Percentiles rank a stretch among this genome's conserved stretches.
These are phyloP conservation scores for Nyctalus aviator DNA, from an alignment of 2,797 vertebrate species.

Conservation along the genomic window DNA sequence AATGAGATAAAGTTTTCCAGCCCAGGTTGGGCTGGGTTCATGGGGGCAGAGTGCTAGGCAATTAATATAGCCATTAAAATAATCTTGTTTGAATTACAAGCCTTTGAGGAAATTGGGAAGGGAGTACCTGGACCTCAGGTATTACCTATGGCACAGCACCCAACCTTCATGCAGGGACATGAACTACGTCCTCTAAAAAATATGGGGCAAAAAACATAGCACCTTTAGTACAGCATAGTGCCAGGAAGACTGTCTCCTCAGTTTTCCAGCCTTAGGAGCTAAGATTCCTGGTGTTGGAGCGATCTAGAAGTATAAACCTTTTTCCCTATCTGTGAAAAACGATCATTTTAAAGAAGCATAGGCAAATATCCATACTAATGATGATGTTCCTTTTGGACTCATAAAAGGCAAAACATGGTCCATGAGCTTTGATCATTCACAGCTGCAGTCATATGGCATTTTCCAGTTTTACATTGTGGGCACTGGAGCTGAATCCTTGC, in stretches of 20 bases:
- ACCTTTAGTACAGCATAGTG: background rate
- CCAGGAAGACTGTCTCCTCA: background rate
- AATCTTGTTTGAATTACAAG: slow-evolving; percentile 5
- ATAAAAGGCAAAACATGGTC: slow-evolving; percentile 71
- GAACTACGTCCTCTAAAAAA: background rate
- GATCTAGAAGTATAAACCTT: background rate
- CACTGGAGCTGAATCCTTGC: slow-evolving; percentile 46
- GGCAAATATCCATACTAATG: background rate
- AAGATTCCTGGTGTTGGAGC: background rate
- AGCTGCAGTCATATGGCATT: slow-evolving; percentile 66
- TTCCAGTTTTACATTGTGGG: background rate
- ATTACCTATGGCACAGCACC: background rate
- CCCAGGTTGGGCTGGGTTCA: background rate
- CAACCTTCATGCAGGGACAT: background rate
- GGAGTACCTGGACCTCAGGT: background rate
- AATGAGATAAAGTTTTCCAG: slow-evolving; percentile 60
- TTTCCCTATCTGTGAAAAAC: background rate
- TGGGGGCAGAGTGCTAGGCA: background rate
- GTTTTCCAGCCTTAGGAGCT: background rate
- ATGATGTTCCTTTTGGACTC: slow-evolving; percentile 51
- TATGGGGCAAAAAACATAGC: background rate
- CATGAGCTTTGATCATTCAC: slow-evolving; percentile 56
- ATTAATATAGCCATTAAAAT: background rate
- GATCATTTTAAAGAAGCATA: background rate
- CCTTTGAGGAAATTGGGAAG: background rate